Conservation (phyloP, 2,797 vertebrate genomes). For the Coregonus ussuriensis region DNA sequence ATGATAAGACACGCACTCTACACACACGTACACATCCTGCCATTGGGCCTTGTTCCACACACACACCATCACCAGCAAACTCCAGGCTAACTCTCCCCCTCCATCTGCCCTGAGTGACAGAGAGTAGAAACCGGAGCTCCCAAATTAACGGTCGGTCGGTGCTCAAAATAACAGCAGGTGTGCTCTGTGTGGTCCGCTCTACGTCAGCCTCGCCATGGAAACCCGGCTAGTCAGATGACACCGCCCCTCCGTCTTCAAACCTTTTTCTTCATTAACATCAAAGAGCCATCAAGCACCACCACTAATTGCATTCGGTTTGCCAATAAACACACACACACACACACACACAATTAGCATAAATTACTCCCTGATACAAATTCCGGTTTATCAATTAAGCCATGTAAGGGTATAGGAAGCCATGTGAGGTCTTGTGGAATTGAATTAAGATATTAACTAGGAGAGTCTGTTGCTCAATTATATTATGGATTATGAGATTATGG, state of each 20-base stretch:
- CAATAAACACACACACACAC: constrained; percentile 6
- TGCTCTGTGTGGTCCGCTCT: constrained; percentile 30
- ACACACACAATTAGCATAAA: background rate
- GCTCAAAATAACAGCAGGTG: constrained; percentile 63
- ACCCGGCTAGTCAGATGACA: constrained; percentile 64
- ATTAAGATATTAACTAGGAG: constrained; percentile 33
- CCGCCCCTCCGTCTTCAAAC: constrained; percentile 60
- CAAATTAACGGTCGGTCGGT: constrained; percentile 61
- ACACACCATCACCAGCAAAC: constrained; percentile 32
- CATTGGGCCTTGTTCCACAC: constrained; percentile 44
- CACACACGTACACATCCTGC: constrained; percentile 21
- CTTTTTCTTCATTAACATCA: constrained; percentile 67
- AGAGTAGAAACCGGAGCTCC: constrained; percentile 50
- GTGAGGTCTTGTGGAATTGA: constrained; percentile 40
- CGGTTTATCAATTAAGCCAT: constrained; percentile 29
- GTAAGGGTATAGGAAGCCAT: constrained; percentile 22
- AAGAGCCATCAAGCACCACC: constrained; percentile 45
- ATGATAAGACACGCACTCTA: no score
- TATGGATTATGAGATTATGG: constrained; percentile 23
- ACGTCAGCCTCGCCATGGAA: constrained; percentile 68
- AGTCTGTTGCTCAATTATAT: constrained; percentile 5
- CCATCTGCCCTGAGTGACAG: constrained; percentile 40
- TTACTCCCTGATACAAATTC: constrained; percentile 9
- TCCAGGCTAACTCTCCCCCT: constrained; percentile 10
- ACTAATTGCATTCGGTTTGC: constrained; percentile 59